Base-by-base conservation (phyloP, 2,113 vertebrate genomes). In the Pitta sordida region DNA sequence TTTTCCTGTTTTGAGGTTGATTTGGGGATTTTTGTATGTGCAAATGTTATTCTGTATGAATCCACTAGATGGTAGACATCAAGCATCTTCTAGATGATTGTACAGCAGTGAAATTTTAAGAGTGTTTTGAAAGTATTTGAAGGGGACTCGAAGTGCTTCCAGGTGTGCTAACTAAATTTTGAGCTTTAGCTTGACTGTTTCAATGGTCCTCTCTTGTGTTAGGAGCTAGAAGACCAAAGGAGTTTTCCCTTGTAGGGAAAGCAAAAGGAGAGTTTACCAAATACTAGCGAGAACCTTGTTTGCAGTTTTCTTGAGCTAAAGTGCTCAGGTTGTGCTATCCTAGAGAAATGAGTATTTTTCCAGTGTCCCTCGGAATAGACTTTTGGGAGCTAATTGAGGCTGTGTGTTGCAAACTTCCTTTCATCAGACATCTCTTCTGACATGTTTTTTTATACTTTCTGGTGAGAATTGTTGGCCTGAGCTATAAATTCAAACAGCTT, bases 11-110 rank as follows among this genome's bases (percentile, higher is more conserved):
- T 49, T 26, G 8, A 11, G 12, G 12, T 26, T 34, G 30, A 7
- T 51, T 83, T 73, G 4, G 27, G 19, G 30, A 8, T 17, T 71
- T 56, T 65, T 49, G 5, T 46, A 3, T 41, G 8, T 34, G 17
- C 59, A 17, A 53, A 74, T n/a, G 51, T 84, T 90, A 69, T 93
- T 37, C 90, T 90, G 16, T 77, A 14, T 17, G 83, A 32, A 75
- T 90, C 97, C 96, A 92, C 93, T 94, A 96, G 97, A 83, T 97
- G 97, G 96, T 95, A 86, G 89, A 59, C 92, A 77, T 73, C 63
- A 95, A 83, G 59, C 87, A 41, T 91, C 62, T 94, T 93, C 76
- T 64, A 29, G 27, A 3, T 78, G 67, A 34, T 19, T 46, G 46
- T 30, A 37, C 13, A 48, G 52, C 17, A 44, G 22, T 77, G 78